Evolutionary conservation across 2,113 vertebrate genomes (phyloP), one percentile per base, ranked within the genome.

Genomic region (Mohoua ochrocephala): DNA sequence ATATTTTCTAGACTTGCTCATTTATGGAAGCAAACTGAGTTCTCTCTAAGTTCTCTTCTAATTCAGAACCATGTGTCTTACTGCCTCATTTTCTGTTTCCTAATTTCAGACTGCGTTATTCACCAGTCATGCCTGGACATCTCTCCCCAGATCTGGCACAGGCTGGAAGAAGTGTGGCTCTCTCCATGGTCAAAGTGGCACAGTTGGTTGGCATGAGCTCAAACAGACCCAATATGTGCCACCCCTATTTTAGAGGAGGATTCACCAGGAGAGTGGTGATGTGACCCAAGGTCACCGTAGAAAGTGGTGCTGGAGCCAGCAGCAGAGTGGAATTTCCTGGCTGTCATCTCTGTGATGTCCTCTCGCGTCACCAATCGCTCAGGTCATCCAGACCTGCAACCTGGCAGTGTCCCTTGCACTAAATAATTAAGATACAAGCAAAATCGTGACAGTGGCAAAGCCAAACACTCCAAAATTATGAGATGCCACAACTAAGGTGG

Each of bases 141-240:
- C 8, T 47, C 73, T 92, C 54, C 15, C 7, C 35, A 37, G 26
- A 39, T 28, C 44, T 0, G 6, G 35, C 49, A 54, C 14, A 18
- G 0, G 1, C 24, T 54, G 1, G 4, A 47, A 67, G 42, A 54
- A 37, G 14, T 42, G 14, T 0, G 1, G 9, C 39, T 54, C 15
- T 17, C 12, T 85, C 27, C 12, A 9, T 3, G 3, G 47, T 52
- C 61, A 13, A 42, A 27, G 33, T 18, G 39, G 28, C 37, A 26
- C 22, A 13, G 22, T 10, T 15, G 15, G 26, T 64, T 52, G 41
- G 26, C 10, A 14, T 15, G 11, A 84, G 17, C 63, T 54, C 1
- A 4, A 17, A 31, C 12, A 60, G 33, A 57, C 4, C 2, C 30
- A 47, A 2, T 16, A 41, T 64, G 14, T 49, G 47, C 27, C 6